phyloP scores from a whole-genome alignment of 2,797 vertebrate species.

The Schizopygopsis malacanthus region DNA sequence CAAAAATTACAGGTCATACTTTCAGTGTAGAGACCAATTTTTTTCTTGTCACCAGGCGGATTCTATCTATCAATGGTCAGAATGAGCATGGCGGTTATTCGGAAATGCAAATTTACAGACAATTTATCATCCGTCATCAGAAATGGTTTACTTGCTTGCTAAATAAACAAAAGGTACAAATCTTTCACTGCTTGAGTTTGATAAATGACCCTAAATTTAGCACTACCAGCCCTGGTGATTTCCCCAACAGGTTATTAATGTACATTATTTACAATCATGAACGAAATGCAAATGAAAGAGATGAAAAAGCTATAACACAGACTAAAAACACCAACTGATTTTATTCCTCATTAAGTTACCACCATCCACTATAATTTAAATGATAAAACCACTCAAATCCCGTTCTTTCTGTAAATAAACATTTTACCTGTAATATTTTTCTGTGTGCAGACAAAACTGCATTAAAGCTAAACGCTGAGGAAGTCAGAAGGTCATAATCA shows the following conservation, averaged over 20 bases:
- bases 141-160: slow-evolving; percentile 15
- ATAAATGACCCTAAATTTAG: neutral
- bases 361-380: slow-evolving; percentile 1
- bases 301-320: neutral
- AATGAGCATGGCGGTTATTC: slow-evolving; percentile 4
- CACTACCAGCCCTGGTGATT: slow-evolving; percentile 13
- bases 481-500: slow-evolving; percentile 38
- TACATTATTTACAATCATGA: slow-evolving; percentile 6
- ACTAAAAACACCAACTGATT: neutral
- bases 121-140: slow-evolving; percentile 20
- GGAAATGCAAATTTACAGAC: slow-evolving; percentile 32
- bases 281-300: neutral
- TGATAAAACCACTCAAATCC: neutral
- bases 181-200: slow-evolving; percentile 11
- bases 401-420: slow-evolving; percentile 4
- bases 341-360: neutral
- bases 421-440: slow-evolving; percentile 17
- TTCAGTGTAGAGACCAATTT: slow-evolving; percentile 15
- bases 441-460: slow-evolving; percentile 47
- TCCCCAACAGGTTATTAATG: slow-evolving; percentile 39
- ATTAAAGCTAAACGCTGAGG: slow-evolving; percentile 35
- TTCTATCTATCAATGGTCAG: neutral
- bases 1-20: slow-evolving; percentile 33
- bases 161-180: slow-evolving; percentile 21
- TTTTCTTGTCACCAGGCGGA: slow-evolving; percentile 24